A percentile compares a stretch with the other conserved stretches of the same genome.
These are phyloP conservation scores for Macropus fuliginosus DNA, from an alignment of 2,797 vertebrate species.

Conservation along the genomic window DNA sequence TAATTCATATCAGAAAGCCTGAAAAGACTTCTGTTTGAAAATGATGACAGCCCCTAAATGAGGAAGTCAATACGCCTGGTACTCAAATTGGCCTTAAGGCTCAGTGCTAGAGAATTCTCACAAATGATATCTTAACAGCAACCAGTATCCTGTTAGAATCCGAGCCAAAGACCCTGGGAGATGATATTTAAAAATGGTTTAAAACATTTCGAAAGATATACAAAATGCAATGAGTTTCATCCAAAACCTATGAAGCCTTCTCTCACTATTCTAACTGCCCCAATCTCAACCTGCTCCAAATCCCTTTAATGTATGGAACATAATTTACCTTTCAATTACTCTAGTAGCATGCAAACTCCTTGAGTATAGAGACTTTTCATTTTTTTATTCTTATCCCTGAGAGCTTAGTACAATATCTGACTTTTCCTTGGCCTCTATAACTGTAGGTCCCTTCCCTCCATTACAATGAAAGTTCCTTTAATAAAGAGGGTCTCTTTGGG, in stretches of 20 bases:
- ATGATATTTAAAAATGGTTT: slow-evolving; percentile 32
- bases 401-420: not conserved
- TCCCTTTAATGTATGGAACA: not conserved
- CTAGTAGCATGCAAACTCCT: not conserved
- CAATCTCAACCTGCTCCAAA: not conserved
- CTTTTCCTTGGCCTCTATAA: not conserved
- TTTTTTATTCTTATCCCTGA: not conserved
- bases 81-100: not conserved
- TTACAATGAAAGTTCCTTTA: not conserved
- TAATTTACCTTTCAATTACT: not conserved
- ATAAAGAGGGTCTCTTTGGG: not conserved
- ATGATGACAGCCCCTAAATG: not conserved
- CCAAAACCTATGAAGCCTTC: not conserved
- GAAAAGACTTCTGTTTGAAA: slow-evolving; percentile 41
- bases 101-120: slow-evolving; percentile 1
- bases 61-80: not conserved
- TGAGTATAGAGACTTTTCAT: not conserved
- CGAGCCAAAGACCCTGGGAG: not conserved
- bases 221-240: not conserved
- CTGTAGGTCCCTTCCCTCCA: not conserved
- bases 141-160: not conserved
- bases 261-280: not conserved
- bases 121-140: slow-evolving; percentile 30
- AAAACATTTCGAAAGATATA: not conserved
- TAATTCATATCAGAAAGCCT: slow-evolving; percentile 37